Base-by-base conservation (phyloP, 2,888 invertebrate genomes). In the Rhopalosiphum nymphaeae region DNA sequence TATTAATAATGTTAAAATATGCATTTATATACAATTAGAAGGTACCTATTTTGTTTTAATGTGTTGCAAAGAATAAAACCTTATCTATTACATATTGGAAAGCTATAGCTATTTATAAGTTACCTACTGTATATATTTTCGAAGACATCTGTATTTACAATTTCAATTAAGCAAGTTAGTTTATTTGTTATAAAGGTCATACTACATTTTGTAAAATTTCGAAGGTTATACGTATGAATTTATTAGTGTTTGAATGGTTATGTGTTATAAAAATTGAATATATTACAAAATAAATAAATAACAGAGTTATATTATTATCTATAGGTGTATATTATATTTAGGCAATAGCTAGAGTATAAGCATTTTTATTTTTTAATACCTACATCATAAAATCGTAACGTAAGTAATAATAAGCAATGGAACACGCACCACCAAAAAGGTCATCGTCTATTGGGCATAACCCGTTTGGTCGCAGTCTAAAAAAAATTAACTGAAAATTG, bases 131-230 rank as follows among this genome's bases (percentile, higher is more conserved):
- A 85, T 44, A 11, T 44, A 26, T 36, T 85, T 84, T 13, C 13
- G n/a, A 67, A 44, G 85, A 85, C 42, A 26, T 85, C 85, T 4
- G 85, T 85, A 85, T 44, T 44, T 85, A 44, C 44, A 85, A 85
- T 85, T 85, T 44, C 25, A 44, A 26, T 26, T 44, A 56, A 89
- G 42, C 36, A 46, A 53, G 56, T 89, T 56, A 53, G 89, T 89
- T 56, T 56, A 89, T 89, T 56, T 42, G 56, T 89, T 88, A 42
- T 89, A 89, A 89, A 89, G 46, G 85, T 85, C 85, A 42, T 36
- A 85, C 42, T 36, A 11, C 85, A 85, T 26, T 26, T 42, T 26
- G 13, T 56, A 26, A 56, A 89, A 67, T 67, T n/a, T 67, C 21
- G 36, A 67, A 89, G 36, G 13, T 89, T 29, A 36, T 29, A 42